phyloP scores from a whole-genome alignment of 92 coral and sea anemone species.

The Bergia sp. region DNA sequence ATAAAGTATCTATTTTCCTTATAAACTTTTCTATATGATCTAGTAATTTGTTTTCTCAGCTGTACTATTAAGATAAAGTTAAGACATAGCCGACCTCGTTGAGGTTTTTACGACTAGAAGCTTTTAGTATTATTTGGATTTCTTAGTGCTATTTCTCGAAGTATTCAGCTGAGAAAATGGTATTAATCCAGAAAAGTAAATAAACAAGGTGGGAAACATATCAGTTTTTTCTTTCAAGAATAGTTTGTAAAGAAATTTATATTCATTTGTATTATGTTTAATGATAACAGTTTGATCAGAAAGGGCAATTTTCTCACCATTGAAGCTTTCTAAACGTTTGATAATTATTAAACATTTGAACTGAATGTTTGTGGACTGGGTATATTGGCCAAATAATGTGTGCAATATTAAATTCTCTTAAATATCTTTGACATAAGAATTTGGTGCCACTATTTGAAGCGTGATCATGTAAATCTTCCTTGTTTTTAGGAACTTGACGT shows the following conservation, averaged over 20 bases:
- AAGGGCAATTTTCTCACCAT: neutral
- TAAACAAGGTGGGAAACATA: neutral
- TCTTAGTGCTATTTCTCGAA: neutral
- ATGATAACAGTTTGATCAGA: neutral
- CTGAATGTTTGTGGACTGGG: neutral
- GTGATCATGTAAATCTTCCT: neutral
- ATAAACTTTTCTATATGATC: conserved; percentile 26
- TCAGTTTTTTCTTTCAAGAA: neutral
- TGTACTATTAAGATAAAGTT: neutral
- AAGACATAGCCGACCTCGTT: neutral
- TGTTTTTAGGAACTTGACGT: neutral
- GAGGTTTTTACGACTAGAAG: neutral
- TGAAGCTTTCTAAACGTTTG: neutral
- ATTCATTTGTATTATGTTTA: neutral
- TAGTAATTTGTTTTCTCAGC: conserved; percentile 31
- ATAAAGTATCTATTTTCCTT: conserved; percentile 15
- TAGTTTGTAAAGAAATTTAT: neutral
- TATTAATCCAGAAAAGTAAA: neutral
- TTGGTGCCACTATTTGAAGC: neutral
- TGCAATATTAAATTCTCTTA: conserved; percentile 9
- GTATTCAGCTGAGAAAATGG: neutral
- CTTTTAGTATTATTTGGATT: neutral
- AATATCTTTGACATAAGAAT: neutral
- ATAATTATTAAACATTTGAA: neutral
- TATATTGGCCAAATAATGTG: neutral